Evolutionary conservation across 2,888 invertebrate genomes (phyloP).

Genomic region (Hypolimnas misippus): DNA sequence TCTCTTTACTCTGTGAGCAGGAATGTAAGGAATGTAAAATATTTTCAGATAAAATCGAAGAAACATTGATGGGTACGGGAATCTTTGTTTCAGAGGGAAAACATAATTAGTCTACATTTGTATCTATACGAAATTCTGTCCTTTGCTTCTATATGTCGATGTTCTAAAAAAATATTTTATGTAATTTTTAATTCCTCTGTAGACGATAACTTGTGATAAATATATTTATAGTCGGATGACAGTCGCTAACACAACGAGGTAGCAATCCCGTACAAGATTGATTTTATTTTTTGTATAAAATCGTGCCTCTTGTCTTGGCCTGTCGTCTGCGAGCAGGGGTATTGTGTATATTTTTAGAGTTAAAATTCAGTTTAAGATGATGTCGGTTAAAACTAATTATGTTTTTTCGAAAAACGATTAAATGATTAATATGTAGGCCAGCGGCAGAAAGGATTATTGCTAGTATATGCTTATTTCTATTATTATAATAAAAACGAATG

Average conservation of each 20-base stretch:
- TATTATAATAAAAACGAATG: slow-evolving; percentile 46
- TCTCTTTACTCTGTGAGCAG: slow-evolving; percentile 67
- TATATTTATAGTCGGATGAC: slow-evolving; percentile 78
- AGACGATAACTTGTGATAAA: slow-evolving; percentile 75
- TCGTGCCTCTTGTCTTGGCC: slow-evolving; percentile 83
- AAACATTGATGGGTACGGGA: slow-evolving; percentile 82
- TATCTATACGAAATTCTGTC: slow-evolving; percentile 27
- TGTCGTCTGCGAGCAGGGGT: slow-evolving; percentile 79
- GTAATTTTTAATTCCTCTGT: slow-evolving; percentile 64
- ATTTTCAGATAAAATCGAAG: slow-evolving; percentile 57
- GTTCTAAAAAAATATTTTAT: slow-evolving; percentile 38
- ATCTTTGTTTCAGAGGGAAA: slow-evolving; percentile 79
- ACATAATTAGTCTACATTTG: slow-evolving; percentile 70
- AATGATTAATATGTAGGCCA: slow-evolving; percentile 63
- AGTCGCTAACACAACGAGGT: slow-evolving; percentile 81
- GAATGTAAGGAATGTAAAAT: slow-evolving; percentile 52
- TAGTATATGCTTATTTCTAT: slow-evolving; percentile 48
- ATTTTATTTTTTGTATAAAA: slow-evolving; percentile 84
- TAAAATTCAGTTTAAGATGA: slow-evolving; percentile 63
- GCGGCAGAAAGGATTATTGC: slow-evolving; percentile 68
- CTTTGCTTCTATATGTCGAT: slow-evolving; percentile 22
- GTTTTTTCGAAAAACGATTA: slow-evolving; percentile 75
- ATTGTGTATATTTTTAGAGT: slow-evolving; percentile 71
- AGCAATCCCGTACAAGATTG: slow-evolving; percentile 74
- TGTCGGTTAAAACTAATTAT: slow-evolving; percentile 72